Percentiles rank a stretch among this genome's conserved stretches.
phyloP scores from a whole-genome alignment of 2,797 vertebrate genomes.

The Paguma larvata region DNA sequence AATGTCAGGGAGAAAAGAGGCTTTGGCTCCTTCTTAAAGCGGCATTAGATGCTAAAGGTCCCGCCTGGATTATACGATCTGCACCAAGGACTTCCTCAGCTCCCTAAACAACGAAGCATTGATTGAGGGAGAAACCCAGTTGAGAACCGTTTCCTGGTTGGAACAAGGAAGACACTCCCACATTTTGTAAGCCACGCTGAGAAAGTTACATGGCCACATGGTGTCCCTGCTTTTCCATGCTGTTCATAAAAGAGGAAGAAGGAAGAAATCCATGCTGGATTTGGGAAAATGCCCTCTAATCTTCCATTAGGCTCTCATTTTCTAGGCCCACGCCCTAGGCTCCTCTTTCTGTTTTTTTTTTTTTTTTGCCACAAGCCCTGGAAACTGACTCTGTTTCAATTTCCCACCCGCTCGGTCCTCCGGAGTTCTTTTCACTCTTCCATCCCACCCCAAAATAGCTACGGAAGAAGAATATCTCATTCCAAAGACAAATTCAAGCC shows the following conservation, averaged over 20 bases:
- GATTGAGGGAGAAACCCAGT: neutral
- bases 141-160: conserved; percentile 43
- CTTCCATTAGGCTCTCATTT: neutral
- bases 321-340: neutral
- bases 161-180: neutral
- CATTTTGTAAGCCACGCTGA: neutral
- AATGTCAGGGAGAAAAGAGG: conserved; percentile 61
- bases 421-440: neutral
- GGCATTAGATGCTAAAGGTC: conserved; percentile 27
- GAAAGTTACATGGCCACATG: neutral
- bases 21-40: conserved; percentile 49
- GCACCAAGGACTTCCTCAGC: neutral
- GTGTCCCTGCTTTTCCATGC: neutral
- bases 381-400: neutral
- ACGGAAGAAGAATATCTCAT: neutral
- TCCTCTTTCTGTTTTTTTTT: neutral
- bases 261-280: neutral
- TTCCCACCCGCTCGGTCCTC: neutral
- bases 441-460: neutral
- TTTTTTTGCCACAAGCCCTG: neutral
- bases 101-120: conserved; percentile 1
- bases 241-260: neutral
- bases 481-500: neutral
- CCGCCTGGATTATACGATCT: conserved; percentile 23
- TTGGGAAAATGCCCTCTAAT: neutral